These are phyloP conservation scores for Horisme vitalbata DNA, from an alignment of 2,888 invertebrate species.

Conservation along the genomic window DNA sequence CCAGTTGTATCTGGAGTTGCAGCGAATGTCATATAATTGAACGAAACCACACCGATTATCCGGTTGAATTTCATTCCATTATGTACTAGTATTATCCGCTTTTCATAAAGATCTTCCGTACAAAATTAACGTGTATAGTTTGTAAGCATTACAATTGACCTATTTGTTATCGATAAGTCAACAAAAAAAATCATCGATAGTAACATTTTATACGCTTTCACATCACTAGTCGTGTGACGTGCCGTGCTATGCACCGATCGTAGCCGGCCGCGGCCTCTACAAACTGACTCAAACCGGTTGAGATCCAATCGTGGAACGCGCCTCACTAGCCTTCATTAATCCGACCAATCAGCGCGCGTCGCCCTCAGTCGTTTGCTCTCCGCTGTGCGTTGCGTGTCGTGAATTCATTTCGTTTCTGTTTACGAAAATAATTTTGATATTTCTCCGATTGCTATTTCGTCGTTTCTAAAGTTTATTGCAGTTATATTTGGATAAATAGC, in stretches of 20 bases:
- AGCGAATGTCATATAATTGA: slow-evolving; percentile 9
- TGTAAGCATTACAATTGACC: neutral
- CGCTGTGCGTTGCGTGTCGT: slow-evolving; percentile 43
- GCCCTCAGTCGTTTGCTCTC: slow-evolving; percentile 60
- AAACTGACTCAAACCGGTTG: slow-evolving; percentile 76
- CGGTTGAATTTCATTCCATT: slow-evolving; percentile 3
- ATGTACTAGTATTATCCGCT: slow-evolving; percentile 1
- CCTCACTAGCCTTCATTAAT: slow-evolving; percentile 68
- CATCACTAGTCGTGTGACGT: slow-evolving; percentile 56
- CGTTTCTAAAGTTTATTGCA: neutral
- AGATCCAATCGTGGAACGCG: slow-evolving; percentile 66
- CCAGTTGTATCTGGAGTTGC: slow-evolving; percentile 4
- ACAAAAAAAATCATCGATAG: slow-evolving; percentile 30
- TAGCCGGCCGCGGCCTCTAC: slow-evolving; percentile 70
- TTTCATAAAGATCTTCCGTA: too few relatives aligned
- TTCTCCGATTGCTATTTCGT: slow-evolving; percentile 19
- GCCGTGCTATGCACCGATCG: slow-evolving; percentile 63
- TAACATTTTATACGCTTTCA: slow-evolving; percentile 33
- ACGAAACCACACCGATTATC: slow-evolving; percentile 4
- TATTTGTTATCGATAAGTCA: neutral
- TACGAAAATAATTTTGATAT: slow-evolving; percentile 44
- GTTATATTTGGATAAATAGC: slow-evolving; percentile 1
- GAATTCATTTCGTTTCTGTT: slow-evolving; percentile 50
- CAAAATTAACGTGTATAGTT: too few relatives aligned
- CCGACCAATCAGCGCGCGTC: slow-evolving; percentile 71